Conservation (phyloP, 2,113 vertebrate genomes). For the Onychostruthus taczanowskii region DNA sequence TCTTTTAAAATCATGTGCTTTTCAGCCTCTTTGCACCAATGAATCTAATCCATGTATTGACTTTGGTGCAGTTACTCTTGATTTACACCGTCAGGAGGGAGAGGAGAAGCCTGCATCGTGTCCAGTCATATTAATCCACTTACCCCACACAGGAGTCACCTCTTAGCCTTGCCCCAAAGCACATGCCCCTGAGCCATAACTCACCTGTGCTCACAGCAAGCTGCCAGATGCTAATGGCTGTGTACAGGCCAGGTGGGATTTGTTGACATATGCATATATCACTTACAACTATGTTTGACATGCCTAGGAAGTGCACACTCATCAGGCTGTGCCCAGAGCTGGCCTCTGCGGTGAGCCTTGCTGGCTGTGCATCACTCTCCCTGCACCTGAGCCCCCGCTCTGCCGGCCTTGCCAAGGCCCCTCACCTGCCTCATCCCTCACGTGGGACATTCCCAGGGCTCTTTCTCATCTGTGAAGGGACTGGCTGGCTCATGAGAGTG, state of each 20-base stretch:
- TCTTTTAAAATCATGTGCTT: constrained; percentile 4
- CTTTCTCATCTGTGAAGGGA: background rate
- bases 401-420: background rate
- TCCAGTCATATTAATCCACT: constrained; percentile 35
- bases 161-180: constrained; percentile 25
- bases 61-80: constrained; percentile 7
- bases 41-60: constrained; percentile 26
- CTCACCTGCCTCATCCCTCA: background rate
- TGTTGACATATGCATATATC: background rate
- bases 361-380: background rate
- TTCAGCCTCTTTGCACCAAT: background rate
- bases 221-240: constrained; percentile 44
- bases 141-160: background rate
- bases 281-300: background rate
- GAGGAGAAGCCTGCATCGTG: background rate
- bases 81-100: constrained; percentile 2
- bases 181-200: constrained; percentile 14
- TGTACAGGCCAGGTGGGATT: constrained; percentile 41
- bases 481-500: background rate
- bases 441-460: background rate
- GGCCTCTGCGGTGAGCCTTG: background rate
- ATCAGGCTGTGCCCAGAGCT: background rate
- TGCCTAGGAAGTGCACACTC: background rate
- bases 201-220: constrained; percentile 18
- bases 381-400: background rate